Evolutionary conservation across 2,113 vertebrate genomes (phyloP).

Genomic region (Psettodes erumei): DNA sequence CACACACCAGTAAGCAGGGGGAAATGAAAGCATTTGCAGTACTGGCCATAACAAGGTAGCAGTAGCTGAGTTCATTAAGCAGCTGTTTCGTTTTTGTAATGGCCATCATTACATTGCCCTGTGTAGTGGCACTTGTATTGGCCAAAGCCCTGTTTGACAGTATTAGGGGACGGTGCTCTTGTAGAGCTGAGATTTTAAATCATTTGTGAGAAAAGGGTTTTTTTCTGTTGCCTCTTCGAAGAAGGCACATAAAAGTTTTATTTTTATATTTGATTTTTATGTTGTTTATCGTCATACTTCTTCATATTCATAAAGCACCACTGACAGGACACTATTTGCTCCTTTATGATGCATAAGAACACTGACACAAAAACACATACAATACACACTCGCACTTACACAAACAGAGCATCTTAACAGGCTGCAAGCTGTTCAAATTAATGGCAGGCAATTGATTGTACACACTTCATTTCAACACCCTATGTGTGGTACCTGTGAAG

Average conservation of each 20-base stretch:
- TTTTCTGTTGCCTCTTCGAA: constrained; percentile 9
- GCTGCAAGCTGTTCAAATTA: constrained; percentile 51
- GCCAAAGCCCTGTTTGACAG: constrained; percentile 53
- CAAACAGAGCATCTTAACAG: constrained; percentile 50
- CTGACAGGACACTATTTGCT: constrained; percentile 35
- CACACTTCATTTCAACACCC: constrained; percentile 60
- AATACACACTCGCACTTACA: constrained; percentile 37
- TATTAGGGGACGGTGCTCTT: constrained; percentile 37
- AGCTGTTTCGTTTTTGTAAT: constrained; percentile 69
- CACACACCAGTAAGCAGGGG: constrained; percentile 52
- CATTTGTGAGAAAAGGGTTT: constrained; percentile 10
- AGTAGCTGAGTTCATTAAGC: constrained; percentile 68
- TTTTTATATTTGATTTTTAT: constrained; percentile 23
- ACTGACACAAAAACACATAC: constrained; percentile 19
- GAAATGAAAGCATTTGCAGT: constrained; percentile 54
- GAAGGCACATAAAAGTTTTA: constrained; percentile 12
- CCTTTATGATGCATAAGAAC: constrained; percentile 26
- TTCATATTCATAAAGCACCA: constrained; percentile 19
- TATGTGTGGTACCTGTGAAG: constrained; percentile 58
- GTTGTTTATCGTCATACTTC: constrained; percentile 33
- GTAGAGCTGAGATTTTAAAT: constrained; percentile 25
- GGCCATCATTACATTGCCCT: constrained; percentile 57
- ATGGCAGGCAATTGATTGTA: constrained; percentile 54
- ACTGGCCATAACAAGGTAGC: constrained; percentile 59
- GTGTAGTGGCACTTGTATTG: constrained; percentile 55